These are phyloP conservation scores for Falcunculus frontatus DNA, from an alignment of 2,113 vertebrate species.

Conservation along the genomic window DNA sequence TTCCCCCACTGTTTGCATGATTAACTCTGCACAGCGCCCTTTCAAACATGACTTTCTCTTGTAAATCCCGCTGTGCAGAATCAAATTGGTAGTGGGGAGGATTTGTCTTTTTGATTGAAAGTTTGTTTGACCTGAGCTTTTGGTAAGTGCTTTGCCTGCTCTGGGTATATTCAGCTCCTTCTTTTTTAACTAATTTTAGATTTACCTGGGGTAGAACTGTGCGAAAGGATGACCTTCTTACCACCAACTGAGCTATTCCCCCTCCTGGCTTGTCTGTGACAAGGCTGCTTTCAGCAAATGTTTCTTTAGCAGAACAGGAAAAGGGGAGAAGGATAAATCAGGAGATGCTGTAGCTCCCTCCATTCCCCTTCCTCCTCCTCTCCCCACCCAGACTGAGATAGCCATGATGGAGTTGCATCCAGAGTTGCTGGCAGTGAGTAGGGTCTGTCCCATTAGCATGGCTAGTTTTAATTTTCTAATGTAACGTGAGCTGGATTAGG, in stretches of 20 bases:
- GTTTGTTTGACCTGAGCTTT: slow-evolving; percentile 45
- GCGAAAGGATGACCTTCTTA: slow-evolving; percentile 42
- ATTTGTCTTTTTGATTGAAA: slow-evolving; percentile 58
- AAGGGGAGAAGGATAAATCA: neutral
- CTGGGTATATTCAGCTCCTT: neutral
- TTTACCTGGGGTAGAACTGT: neutral
- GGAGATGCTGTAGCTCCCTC: neutral
- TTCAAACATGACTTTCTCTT: slow-evolving; percentile 27
- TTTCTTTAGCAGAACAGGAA: neutral
- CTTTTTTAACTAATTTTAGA: slow-evolving; percentile 40
- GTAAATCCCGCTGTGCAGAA: slow-evolving; percentile 49
- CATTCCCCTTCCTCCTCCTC: neutral
- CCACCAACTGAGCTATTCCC: slow-evolving; percentile 8
- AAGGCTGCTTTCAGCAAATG: neutral
- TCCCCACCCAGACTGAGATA: neutral
- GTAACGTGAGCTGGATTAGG: slow-evolving; percentile 41
- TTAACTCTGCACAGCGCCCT: slow-evolving; percentile 36
- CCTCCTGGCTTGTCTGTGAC: neutral
- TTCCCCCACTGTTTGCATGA: slow-evolving; percentile 48
- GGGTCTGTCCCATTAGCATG: neutral
- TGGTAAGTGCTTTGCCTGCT: slow-evolving; percentile 15
- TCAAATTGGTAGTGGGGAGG: neutral
- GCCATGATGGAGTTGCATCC: neutral
- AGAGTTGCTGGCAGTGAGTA: neutral
- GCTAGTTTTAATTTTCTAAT: slow-evolving; percentile 63